Conservation (phyloP, 2,888 invertebrate genomes). For the Cremastinae sp. region DNA sequence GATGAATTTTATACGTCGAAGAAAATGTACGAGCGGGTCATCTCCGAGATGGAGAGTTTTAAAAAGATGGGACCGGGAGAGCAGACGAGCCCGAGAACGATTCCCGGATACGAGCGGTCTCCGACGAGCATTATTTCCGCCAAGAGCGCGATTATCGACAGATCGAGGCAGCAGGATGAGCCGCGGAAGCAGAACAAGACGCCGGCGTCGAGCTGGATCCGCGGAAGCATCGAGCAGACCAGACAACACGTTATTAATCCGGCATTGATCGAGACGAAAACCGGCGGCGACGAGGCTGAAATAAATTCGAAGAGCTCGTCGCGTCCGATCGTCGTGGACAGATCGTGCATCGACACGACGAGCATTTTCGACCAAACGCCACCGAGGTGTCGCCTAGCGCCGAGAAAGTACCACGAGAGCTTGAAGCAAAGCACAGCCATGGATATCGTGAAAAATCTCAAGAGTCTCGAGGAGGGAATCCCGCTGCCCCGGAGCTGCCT, state of each 20-base stretch:
- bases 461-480: conserved; percentile 65
- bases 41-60: conserved; percentile 46
- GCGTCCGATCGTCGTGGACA: conserved; percentile 71
- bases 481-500: conserved; percentile 72
- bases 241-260: conserved; percentile 71
- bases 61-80: conserved; percentile 47
- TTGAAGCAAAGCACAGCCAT: conserved; percentile 67
- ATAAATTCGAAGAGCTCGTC: conserved; percentile 46
- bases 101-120: conserved; percentile 66
- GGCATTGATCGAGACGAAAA: conserved; percentile 74
- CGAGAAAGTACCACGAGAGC: conserved; percentile 64
- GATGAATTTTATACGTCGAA: conserved; percentile 53
- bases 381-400: conserved; percentile 66
- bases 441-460: conserved; percentile 73
- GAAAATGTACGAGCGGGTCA: conserved; percentile 47
- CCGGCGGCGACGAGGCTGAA: no score
- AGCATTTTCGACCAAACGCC: conserved; percentile 76
- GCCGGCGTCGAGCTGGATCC: conserved; percentile 61
- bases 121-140: conserved; percentile 70
- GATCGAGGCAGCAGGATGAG: conserved; percentile 58
- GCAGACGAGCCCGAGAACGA: conserved; percentile 40
- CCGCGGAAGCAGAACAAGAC: conserved; percentile 58
- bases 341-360: conserved; percentile 76
- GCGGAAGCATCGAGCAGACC: conserved; percentile 64
- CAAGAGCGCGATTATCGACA: conserved; percentile 76